Conservation (phyloP, 2,797 vertebrate species). For the Scarus forsteni region DNA sequence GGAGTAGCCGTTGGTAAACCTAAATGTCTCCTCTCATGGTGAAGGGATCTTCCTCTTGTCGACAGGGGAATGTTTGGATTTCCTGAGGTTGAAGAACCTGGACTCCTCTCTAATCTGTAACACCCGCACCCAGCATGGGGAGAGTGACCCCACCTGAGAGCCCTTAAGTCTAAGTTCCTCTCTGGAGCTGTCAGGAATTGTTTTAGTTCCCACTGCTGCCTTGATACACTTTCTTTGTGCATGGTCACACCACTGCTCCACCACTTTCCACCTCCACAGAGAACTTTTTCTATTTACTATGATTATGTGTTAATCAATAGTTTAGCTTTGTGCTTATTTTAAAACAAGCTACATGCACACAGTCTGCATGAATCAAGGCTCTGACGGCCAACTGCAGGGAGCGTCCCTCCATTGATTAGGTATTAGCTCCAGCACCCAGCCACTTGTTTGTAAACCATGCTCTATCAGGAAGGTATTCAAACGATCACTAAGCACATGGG, state of each 20-base stretch:
- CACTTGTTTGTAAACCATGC: constrained; percentile 72
- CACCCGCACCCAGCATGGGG: constrained; percentile 22
- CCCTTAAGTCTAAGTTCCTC: constrained; percentile 29
- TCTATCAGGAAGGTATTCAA: constrained; percentile 73
- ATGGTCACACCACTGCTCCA: constrained; percentile 16
- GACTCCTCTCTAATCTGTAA: constrained; percentile 44
- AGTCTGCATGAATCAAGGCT: constrained; percentile 51
- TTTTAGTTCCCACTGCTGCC: constrained; percentile 33
- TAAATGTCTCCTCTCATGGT: constrained; percentile 34
- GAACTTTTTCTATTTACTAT: constrained; percentile 51
- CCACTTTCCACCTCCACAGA: constrained; percentile 45
- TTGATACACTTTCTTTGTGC: constrained; percentile 9
- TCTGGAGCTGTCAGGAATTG: constrained; percentile 15
- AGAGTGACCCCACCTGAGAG: constrained; percentile 34
- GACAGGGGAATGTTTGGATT: constrained; percentile 48
- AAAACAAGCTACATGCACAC: constrained; percentile 53
- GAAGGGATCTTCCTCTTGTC: constrained; percentile 31
- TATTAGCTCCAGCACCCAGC: constrained; percentile 68
- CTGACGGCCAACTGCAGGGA: constrained; percentile 56
- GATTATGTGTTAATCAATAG: constrained; percentile 72
- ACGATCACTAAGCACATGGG: constrained; percentile 66
- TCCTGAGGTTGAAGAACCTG: constrained; percentile 34
- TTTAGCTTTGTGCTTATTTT: constrained; percentile 62
- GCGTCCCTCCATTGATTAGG: constrained; percentile 76
- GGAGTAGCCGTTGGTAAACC: constrained; percentile 16